Conservation (phyloP, 1,140 invertebrate species). For the Gryon sp. region DNA sequence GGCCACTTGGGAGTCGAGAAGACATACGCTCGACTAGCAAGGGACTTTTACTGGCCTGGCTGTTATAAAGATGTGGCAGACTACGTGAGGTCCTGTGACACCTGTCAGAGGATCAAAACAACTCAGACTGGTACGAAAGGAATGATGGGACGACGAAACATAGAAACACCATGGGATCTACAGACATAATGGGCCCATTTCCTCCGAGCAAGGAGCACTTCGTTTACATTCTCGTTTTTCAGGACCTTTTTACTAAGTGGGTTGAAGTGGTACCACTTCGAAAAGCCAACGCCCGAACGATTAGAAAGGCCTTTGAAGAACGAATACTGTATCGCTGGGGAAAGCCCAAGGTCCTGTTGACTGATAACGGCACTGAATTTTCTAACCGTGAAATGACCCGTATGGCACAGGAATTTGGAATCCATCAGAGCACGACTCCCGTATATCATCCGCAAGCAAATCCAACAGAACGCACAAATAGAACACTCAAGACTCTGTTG, state of each 20-base stretch:
- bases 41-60: constrained; percentile 5
- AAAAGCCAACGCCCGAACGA: constrained; percentile 10
- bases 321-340: constrained; percentile 23
- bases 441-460: neutral
- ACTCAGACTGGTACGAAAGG: neutral
- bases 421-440: neutral
- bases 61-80: neutral
- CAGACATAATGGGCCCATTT: constrained; percentile 68
- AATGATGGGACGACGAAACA: neutral
- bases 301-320: constrained; percentile 1
- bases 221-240: constrained; percentile 31
- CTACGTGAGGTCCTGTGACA: neutral
- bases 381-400: neutral
- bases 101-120: constrained; percentile 1
- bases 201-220: constrained; percentile 7
- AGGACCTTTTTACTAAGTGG: constrained; percentile 47
- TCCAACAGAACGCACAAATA: neutral
- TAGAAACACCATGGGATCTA: constrained; percentile 2
- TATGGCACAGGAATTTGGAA: neutral
- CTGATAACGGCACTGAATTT: constrained; percentile 55
- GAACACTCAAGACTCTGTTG: neutral
- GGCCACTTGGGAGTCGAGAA: constrained; percentile 7
- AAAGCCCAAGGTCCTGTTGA: constrained; percentile 8
- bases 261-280: constrained; percentile 10
- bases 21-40: neutral